Evolutionary conservation across 2,888 invertebrate genomes (phyloP), one percentile per base, ranked within the genome.

Genomic region (Acrobasis repandana): DNA sequence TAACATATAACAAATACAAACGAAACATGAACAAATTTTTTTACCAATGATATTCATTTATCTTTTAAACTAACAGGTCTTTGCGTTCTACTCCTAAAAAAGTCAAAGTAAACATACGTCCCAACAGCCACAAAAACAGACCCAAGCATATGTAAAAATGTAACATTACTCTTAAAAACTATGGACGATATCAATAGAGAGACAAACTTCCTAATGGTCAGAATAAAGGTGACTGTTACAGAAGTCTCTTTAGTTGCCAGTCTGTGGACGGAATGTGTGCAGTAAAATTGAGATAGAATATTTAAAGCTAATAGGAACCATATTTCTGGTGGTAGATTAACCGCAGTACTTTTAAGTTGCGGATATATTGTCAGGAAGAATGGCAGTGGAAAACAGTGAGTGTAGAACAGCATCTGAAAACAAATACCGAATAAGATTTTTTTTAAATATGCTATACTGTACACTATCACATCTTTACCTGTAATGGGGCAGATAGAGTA

Each of bases 351-450:
- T 4, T 66, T 59, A 9, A 92, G 62, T 60, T 89, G 85, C 1
- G 86, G 79, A 48, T 75, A 80, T 46, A 90, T 81, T 5, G 76
- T 73, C 1, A 86, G 36, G 65, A 91, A 92, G 43, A 91, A 54
- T 5, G 90, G 91, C 50, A 92, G 62, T 0, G 90, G 88, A 4
- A 92, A 65, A 1, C 81, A 80, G 62, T 90, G 82, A 0, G 88
- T 88, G 71, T 86, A 92, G 66, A 90, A 91, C 74, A 91, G 75
- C 91, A 92, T 90, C 91, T 91, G 88, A 20, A 88, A 85, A 56
- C 16, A 56, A 4, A 43, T 1, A 14, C 14, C 14, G 5, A 14
- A 10, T 28, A 28, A 28, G 28, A 28, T 28, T 28, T 5, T n/a
- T 6, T 20, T 20, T 2, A 28, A 28, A 28, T 28, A 28, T 28